Base-by-base conservation (phyloP, 2,113 vertebrate species). In the Gobiocypris rarus region DNA sequence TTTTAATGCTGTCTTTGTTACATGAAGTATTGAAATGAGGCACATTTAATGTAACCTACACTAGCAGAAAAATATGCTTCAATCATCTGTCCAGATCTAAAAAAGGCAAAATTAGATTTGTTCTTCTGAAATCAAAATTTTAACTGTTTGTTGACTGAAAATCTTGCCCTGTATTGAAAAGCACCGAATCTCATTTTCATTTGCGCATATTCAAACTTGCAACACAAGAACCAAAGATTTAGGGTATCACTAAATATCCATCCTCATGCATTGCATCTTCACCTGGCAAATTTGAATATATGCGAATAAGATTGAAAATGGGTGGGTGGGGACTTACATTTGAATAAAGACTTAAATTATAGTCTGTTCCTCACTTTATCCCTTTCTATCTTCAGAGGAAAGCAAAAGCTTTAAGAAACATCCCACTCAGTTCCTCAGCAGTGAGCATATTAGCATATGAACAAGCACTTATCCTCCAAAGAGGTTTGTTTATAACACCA, bases 381-480 rank as follows among this genome's bases (percentile, higher is more conserved):
- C 34, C 9, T 73, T n/a, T 41, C 45, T 45, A 69, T n/a, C 41
- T 45, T n/a, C n/a, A 45, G 69, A 73, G 69, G 41, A 73, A 45
- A 73, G 69, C n/a, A 73, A 24, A 71, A 3, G 41, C 69, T 73
- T 45, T 73, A 73, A 45, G 70, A 73, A 73, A 48, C 70, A 48
- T 73, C 70, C 70, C 70, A 73, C 70, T 45, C 70, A 26, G n/a
- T 26, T 73, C 70, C 70, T 73, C 70, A 48, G 70, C 41, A 73
- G 70, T 73, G 70, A 45, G 34, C 34, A 34, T 34, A 73, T 73
- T 73, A 73, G 70, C 70, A 73, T 73, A 45, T 73, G 70, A 73
- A 48, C 70, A 48, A 73, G 70, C 70, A 73, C 70, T 73, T 73
- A 73, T 73, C 70, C 70, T 73, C 41, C 70, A 73, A 24, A 73